Evolutionary conservation across 2,888 invertebrate genomes (phyloP).

Genomic region (Parapristionchus giblindavisi): DNA sequence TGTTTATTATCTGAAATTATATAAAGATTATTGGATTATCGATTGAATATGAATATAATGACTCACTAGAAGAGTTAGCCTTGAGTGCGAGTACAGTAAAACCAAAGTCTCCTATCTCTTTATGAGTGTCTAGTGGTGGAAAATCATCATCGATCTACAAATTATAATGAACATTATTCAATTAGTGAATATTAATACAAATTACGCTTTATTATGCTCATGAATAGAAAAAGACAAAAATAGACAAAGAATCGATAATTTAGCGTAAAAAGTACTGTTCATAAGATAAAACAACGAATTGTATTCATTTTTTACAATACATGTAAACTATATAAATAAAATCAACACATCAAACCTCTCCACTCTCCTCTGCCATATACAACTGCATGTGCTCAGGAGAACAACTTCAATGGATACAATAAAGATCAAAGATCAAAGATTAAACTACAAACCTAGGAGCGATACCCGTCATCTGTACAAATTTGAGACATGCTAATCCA

Average conservation of each 20-base stretch:
- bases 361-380: conserved; percentile 53
- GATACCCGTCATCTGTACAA: conserved; percentile 7
- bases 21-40: background rate
- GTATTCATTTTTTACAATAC: background rate
- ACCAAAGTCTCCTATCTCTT: conserved; percentile 50
- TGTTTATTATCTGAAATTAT: too few species aligned
- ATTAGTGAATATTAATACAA: too few species aligned
- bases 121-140: conserved; percentile 43
- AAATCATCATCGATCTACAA: conserved; percentile 49
- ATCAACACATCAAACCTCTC: conserved; percentile 33
- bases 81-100: conserved; percentile 35
- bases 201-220: too few species aligned
- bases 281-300: background rate
- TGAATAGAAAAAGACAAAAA: too few species aligned
- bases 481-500: conserved; percentile 29
- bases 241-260: too few species aligned
- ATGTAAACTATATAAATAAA: background rate
- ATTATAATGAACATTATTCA: too few species aligned
- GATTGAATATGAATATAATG: background rate
- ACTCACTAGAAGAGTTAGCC: conserved; percentile 15
- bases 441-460: conserved; percentile 7
- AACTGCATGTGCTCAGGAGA: conserved; percentile 8
- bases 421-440: background rate
- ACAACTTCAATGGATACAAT: background rate
- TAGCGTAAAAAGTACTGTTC: background rate